Base-by-base conservation (phyloP, 2,888 invertebrate species). In the Tetanocera ferruginea region DNA sequence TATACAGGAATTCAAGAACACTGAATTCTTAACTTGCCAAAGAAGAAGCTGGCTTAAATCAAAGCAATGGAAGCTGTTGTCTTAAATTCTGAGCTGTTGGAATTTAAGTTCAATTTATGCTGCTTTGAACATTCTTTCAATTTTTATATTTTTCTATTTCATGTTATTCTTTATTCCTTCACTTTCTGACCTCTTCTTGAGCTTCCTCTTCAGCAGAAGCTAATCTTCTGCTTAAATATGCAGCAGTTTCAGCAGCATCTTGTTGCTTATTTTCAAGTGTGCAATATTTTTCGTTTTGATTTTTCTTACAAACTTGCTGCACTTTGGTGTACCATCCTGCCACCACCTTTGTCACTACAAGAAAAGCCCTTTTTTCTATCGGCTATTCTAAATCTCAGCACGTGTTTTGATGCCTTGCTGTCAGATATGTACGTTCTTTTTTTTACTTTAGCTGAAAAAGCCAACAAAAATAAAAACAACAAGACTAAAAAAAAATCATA, bases 351-450 rank as follows among this genome's bases (percentile, higher is more conserved):
- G 34, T n/a, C 17, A 17, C 28, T 25, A 3, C 14, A 25, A 28
- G 14, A 55, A 23, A 23, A 31, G 11, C 17, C 66, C 5, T 37
- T 23, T 11, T 37, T 66, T 66, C 17, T 66, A 37, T 66, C 25
- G 43, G 25, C 25, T 19, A 67, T 75, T 31, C 67, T 31, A 75
- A 75, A 75, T 75, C 75, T 55, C 67, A 34, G 67, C 67, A 55
- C 55, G 64, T 75, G 51, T 67, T 55, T 66, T 55, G 67, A 31
- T 51, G 31, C 31, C 55, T 66, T 34, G 55, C 5, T 51, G 28
- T 4, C 55, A n/a, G 31, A 14, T 17, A 34, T n/a, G n/a, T n/a
- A n/a, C n/a, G n/a, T n/a, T n/a, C 8, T 23, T 57, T 57, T 34
- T n/a, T n/a, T 34, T n/a, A 14, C 9, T 43, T 60, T 43, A 14